These are phyloP conservation scores for Rhizoglyphus robini DNA, from an alignment of 1,140 invertebrate genomes.

Conservation along the genomic window DNA sequence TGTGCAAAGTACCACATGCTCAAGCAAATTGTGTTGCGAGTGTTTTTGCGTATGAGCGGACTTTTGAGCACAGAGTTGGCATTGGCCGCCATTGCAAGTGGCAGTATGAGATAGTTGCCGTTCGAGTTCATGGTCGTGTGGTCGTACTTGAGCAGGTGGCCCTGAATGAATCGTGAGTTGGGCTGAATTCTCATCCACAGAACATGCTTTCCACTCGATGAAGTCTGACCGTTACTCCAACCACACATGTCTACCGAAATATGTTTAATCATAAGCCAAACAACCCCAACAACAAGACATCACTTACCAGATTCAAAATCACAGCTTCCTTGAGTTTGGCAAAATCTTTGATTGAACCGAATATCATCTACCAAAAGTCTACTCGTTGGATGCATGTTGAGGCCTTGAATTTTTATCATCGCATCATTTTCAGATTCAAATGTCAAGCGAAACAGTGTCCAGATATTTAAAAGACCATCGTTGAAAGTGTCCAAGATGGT, in stretches of 20 bases:
- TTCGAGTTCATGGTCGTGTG: neutral
- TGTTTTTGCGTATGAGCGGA: neutral
- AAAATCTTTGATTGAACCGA: neutral
- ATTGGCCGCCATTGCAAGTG: neutral
- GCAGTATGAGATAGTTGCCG: neutral
- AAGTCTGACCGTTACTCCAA: slow-evolving; percentile 15
- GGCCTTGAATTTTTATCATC: neutral
- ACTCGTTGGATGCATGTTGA: neutral
- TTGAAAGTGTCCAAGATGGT: neutral
- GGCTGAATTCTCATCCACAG: neutral
- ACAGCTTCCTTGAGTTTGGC: slow-evolving; percentile 21
- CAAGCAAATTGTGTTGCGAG: neutral
- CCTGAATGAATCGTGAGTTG: neutral
- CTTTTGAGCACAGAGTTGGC: neutral
- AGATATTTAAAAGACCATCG: neutral
- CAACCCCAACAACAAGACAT: neutral
- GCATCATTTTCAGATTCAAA: neutral
- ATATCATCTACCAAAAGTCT: neutral
- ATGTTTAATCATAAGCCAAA: neutral
- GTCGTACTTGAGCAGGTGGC: neutral
- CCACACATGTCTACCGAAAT: slow-evolving; percentile 24
- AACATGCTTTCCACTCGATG: neutral
- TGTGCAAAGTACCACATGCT: slow-evolving; percentile 2
- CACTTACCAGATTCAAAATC: slow-evolving; percentile 23
- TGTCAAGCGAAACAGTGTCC: neutral